Percentiles rank a stretch among this genome's conserved stretches.
Conservation (phyloP, 2,113 vertebrate genomes). For the Oceanites oceanicus region DNA sequence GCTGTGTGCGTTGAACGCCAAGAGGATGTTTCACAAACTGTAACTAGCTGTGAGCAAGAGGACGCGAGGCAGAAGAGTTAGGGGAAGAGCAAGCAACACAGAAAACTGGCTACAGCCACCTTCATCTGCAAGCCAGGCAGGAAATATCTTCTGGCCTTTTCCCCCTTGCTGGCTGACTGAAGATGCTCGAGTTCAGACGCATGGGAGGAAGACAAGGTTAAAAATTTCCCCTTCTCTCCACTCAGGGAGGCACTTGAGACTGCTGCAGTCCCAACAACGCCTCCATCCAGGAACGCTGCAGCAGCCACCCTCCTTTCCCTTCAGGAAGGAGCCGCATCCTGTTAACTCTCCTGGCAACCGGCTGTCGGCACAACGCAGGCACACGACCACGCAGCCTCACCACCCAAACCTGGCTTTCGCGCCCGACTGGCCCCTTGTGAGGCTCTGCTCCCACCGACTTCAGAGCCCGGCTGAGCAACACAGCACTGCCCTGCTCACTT, state of each 20-base stretch:
- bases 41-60: not conserved
- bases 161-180: not conserved
- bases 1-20: not conserved
- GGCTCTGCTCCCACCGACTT: not conserved
- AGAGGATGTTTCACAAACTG: not conserved
- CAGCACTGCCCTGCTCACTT: not conserved
- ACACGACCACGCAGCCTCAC: rapidly evolving
- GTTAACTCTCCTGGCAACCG: not conserved
- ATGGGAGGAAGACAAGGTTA: not conserved
- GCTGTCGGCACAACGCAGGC: not conserved
- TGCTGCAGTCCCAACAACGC: not conserved
- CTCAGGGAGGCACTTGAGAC: not conserved
- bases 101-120: not conserved
- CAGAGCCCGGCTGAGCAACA: not conserved
- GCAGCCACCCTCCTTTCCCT: not conserved
- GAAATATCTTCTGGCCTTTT: not conserved
- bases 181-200: not conserved
- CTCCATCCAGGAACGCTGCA: not conserved
- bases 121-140: not conserved
- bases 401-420: rapidly evolving
- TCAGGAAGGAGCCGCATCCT: not conserved
- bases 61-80: not conserved
- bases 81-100: not conserved
- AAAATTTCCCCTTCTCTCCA: not conserved
- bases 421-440: rapidly evolving